Conservation (phyloP, 2,797 vertebrate genomes). For the Carduelis carduelis region DNA sequence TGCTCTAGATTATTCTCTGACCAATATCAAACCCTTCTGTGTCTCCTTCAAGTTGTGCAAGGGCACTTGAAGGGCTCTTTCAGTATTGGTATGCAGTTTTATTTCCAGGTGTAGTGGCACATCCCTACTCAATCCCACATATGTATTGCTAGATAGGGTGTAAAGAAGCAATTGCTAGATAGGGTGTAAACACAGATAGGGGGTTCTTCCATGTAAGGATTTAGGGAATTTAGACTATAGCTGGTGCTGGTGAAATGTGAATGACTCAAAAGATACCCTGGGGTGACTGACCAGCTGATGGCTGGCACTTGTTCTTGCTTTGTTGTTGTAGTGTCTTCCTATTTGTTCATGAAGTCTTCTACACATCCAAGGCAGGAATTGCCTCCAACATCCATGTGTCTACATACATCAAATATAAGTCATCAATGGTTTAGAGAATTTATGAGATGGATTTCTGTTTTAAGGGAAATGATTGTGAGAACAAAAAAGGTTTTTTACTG, state of each 20-base stretch:
- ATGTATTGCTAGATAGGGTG: background rate
- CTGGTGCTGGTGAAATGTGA: background rate
- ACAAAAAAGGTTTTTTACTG: background rate
- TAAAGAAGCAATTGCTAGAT: background rate
- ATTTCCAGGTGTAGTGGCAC: background rate
- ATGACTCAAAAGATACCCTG: background rate
- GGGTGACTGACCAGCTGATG: background rate
- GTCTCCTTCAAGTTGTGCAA: background rate
- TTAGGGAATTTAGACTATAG: background rate
- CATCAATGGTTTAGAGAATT: background rate
- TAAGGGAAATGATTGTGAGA: background rate
- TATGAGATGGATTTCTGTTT: background rate
- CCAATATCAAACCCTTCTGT: background rate
- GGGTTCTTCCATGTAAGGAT: background rate
- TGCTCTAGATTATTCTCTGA: background rate
- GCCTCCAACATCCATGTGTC: background rate
- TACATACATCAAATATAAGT: background rate
- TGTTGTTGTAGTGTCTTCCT: background rate
- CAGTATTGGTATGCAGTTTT: background rate
- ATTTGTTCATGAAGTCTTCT: background rate
- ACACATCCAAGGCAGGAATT: background rate
- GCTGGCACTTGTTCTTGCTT: background rate
- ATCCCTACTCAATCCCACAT: rapidly evolving
- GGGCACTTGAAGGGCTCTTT: background rate
- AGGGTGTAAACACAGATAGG: background rate